These are phyloP conservation scores for Polydesmus complanatus DNA, from an alignment of 2,888 invertebrate genomes.

Conservation along the genomic window DNA sequence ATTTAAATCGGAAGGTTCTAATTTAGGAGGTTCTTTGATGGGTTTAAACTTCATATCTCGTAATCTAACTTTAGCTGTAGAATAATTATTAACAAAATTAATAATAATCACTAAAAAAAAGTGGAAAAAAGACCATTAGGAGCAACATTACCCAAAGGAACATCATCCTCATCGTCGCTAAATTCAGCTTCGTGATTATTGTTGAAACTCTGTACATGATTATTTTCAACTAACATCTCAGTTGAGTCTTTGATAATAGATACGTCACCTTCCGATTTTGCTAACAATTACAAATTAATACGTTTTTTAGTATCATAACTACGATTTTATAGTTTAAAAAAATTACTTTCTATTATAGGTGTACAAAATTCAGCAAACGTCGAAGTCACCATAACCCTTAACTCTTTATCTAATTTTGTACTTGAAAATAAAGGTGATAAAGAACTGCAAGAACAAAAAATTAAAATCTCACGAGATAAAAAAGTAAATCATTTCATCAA, in stretches of 20 bases:
- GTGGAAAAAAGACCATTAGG: not conserved
- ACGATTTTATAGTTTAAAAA: too few relatives aligned
- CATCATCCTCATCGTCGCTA: slow-evolving; percentile 68
- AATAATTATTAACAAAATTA: too few relatives aligned
- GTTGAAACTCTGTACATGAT: slow-evolving; percentile 24
- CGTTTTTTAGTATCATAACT: not conserved
- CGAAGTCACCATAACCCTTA: slow-evolving; percentile 68
- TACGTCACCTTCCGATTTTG: slow-evolving; percentile 22
- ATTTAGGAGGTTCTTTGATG: slow-evolving; percentile 27
- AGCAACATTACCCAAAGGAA: slow-evolving; percentile 26
- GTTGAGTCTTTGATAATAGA: slow-evolving; percentile 23
- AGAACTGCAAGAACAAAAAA: slow-evolving; percentile 35
- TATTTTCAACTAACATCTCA: slow-evolving; percentile 22
- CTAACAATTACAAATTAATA: slow-evolving; percentile 11
- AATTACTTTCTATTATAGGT: slow-evolving; percentile 41
- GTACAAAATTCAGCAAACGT: slow-evolving; percentile 82
- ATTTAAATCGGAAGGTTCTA: slow-evolving; percentile 31
- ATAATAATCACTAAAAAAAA: slow-evolving; percentile 16
- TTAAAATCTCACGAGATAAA: slow-evolving; percentile 9
- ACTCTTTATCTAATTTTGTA: slow-evolving; percentile 68
- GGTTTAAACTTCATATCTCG: slow-evolving; percentile 36
- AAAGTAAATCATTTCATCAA: slow-evolving; percentile 5
- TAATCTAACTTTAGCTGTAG: slow-evolving; percentile 52
- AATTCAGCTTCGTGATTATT: slow-evolving; percentile 56
- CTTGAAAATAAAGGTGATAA: slow-evolving; percentile 75